Conservation (phyloP, 2,113 vertebrate genomes). For the Rhegmatorhina hoffmannsi region DNA sequence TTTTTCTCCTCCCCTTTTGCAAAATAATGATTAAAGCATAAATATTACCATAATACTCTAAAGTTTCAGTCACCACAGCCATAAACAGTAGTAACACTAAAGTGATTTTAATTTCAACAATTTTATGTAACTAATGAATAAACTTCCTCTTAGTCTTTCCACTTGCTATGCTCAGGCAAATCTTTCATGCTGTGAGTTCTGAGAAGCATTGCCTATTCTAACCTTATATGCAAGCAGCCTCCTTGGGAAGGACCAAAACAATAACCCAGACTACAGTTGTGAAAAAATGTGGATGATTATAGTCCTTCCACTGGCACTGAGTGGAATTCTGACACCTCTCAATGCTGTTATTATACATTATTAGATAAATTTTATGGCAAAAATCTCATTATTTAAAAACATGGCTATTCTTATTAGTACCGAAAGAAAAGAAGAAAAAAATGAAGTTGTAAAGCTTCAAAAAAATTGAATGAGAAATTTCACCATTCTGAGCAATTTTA, state of each 20-base stretch:
- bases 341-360: not conserved
- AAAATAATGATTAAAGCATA: not conserved
- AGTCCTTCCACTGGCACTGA: not conserved
- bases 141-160: not conserved
- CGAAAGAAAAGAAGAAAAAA: not conserved
- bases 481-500: not conserved
- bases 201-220: not conserved
- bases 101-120: not conserved
- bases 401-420: not conserved
- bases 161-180: not conserved
- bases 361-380: not conserved
- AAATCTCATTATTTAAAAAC: not conserved
- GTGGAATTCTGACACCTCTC: not conserved
- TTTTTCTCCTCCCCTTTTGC: not conserved
- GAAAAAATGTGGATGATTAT: not conserved
- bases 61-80: not conserved
- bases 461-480: not conserved
- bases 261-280: not conserved
- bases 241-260: not conserved
- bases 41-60: not conserved
- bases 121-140: not conserved
- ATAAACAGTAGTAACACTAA: not conserved
- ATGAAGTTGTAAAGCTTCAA: not conserved
- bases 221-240: not conserved
- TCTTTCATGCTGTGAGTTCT: not conserved